Conservation (phyloP, 2,113 vertebrate species). For the Poecilia latipinna region DNA sequence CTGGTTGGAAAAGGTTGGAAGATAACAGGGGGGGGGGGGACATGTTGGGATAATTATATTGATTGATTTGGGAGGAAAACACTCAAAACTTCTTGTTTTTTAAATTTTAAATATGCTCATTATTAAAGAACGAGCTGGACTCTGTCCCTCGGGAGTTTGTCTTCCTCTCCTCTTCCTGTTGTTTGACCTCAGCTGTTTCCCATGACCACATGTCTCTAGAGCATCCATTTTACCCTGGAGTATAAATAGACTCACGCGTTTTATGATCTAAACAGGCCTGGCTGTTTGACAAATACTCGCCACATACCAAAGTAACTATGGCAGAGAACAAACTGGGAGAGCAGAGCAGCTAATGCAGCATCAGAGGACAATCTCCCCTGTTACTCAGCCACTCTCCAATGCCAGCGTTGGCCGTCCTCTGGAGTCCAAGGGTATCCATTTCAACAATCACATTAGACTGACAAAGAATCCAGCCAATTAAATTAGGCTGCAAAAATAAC, state of each 20-base stretch:
- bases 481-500: constrained; percentile 68
- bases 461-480: constrained; percentile 59
- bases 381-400: constrained; percentile 42
- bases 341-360: constrained; percentile 8
- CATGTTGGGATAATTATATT: background rate
- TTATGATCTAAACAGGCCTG: constrained; percentile 38
- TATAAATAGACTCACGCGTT: constrained; percentile 50
- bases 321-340: constrained; percentile 24
- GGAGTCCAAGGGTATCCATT: constrained; percentile 62
- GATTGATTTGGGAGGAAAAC: background rate
- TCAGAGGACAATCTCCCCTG: constrained; percentile 38
- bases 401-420: constrained; percentile 59
- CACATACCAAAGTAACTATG: constrained; percentile 29
- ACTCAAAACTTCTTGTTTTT: no score
- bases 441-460: constrained; percentile 67
- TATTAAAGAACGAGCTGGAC: constrained; percentile 18
- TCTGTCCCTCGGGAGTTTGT: constrained; percentile 32
- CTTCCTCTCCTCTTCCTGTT: constrained; percentile 55
- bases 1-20: constrained; percentile 15
- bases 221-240: constrained; percentile 29
- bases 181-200: constrained; percentile 68
- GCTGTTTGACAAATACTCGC: constrained; percentile 20
- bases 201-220: constrained; percentile 67
- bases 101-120: constrained; percentile 31
- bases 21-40: constrained; percentile 28